phyloP scores from a whole-genome alignment of 2,888 invertebrate genomes.

The Dioctria linearis region DNA sequence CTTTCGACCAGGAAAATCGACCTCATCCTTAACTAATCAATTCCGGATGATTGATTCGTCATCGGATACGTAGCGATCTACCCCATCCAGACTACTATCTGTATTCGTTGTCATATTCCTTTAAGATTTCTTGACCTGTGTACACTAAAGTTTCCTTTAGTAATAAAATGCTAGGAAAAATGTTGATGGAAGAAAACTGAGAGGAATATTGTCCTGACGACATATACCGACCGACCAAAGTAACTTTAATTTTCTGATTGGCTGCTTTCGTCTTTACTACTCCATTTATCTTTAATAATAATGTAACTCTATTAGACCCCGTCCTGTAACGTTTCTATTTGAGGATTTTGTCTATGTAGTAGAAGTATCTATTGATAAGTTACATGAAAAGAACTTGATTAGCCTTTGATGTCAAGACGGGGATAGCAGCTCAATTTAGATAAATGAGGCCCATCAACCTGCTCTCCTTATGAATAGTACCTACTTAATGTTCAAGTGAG shows the following conservation, averaged over 20 bases:
- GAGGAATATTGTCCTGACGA: background rate
- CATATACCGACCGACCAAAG: background rate
- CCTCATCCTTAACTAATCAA: slow-evolving; percentile 1
- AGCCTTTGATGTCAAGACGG: slow-evolving; percentile 25
- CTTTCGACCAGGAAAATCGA: background rate
- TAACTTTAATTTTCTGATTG: slow-evolving; percentile 15
- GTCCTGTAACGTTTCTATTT: slow-evolving; percentile 15
- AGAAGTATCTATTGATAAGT: slow-evolving; percentile 7
- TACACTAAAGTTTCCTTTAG: background rate
- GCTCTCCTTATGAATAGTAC: background rate
- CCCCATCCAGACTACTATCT: no score
- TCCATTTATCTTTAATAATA: background rate
- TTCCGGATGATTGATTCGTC: slow-evolving; percentile 15
- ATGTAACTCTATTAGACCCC: slow-evolving; percentile 15
- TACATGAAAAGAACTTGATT: slow-evolving; percentile 3
- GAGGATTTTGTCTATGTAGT: background rate
- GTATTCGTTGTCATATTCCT: background rate
- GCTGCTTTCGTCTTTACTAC: background rate
- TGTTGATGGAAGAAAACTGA: slow-evolving; percentile 16
- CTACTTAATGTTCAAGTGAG: no score
- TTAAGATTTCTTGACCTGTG: background rate
- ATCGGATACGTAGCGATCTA: background rate
- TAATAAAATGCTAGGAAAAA: background rate
- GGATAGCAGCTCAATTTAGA: slow-evolving; percentile 30
- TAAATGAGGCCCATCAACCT: slow-evolving; percentile 35